These are phyloP conservation scores for Leptinotarsa juncta DNA, from an alignment of 2,888 invertebrate species.

Conservation along the genomic window DNA sequence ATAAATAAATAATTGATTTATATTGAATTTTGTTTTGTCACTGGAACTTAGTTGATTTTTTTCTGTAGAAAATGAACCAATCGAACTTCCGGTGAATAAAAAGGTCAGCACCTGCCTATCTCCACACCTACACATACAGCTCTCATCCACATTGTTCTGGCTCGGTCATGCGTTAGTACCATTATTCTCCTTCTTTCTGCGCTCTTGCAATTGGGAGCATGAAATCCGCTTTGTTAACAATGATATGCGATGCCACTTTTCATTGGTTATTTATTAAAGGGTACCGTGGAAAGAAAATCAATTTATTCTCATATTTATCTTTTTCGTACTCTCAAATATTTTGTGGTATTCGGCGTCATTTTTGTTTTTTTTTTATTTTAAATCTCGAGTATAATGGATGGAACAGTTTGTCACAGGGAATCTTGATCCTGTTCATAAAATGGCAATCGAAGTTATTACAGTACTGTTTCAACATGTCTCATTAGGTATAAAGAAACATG, in stretches of 20 bases:
- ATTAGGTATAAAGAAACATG: too few species aligned
- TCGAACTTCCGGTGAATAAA: background rate
- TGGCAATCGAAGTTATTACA: too few species aligned
- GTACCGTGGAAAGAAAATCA: too few species aligned
- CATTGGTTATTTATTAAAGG: too few species aligned
- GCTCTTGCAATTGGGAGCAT: slow-evolving; percentile 19
- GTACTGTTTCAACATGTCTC: too few species aligned
- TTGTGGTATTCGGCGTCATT: too few species aligned
- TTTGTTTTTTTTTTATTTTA: too few species aligned
- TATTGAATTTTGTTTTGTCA: too few species aligned
- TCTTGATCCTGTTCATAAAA: too few species aligned
- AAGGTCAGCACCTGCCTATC: slow-evolving; percentile 12
- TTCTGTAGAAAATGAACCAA: background rate
- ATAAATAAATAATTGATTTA: too few species aligned
- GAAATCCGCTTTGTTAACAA: background rate
- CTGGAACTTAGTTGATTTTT: background rate
- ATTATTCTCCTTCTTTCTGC: slow-evolving; percentile 19
- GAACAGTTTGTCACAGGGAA: too few species aligned
- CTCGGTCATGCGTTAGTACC: slow-evolving; percentile 18
- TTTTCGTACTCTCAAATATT: background rate
- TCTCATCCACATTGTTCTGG: slow-evolving; percentile 23
- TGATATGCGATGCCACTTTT: background rate
- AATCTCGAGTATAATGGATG: too few species aligned
- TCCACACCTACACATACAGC: slow-evolving; percentile 4
- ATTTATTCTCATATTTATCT: background rate